phyloP scores from a whole-genome alignment of 2,113 vertebrate genomes.

The Climacteris rufus region DNA sequence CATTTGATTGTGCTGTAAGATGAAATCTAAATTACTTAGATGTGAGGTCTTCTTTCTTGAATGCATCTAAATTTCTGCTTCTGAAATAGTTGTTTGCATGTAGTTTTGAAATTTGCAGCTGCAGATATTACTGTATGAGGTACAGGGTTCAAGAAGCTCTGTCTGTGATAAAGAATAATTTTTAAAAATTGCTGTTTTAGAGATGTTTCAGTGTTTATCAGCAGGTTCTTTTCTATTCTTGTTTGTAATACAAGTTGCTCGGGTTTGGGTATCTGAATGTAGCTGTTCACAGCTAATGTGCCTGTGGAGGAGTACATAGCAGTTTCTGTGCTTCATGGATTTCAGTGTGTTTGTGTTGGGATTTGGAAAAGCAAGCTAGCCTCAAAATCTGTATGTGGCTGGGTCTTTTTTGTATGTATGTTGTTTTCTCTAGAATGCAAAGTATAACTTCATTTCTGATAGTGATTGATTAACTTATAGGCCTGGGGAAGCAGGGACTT shows the following conservation, averaged over 20 bases:
- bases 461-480: not conserved
- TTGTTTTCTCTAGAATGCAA: not conserved
- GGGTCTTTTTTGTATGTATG: not conserved
- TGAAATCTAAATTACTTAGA: not conserved
- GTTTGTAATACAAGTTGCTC: not conserved
- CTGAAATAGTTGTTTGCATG: not conserved
- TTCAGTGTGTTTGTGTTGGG: not conserved
- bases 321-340: not conserved
- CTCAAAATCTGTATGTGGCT: not conserved
- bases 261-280: not conserved
- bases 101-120: slow-evolving; percentile 9
- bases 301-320: not conserved
- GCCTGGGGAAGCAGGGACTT: not conserved
- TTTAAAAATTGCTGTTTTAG: not conserved
- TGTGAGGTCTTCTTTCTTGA: not conserved
- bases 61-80: not conserved
- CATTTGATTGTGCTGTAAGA: not conserved
- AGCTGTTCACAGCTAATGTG: not conserved
- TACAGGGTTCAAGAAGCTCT: not conserved
- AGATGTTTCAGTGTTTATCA: not conserved
- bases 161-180: not conserved
- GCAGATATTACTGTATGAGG: not conserved
- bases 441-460: not conserved
- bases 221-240: not conserved
- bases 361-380: not conserved